Base-by-base conservation (phyloP, 2,113 vertebrate genomes). In the Chionomys nivalis region DNA sequence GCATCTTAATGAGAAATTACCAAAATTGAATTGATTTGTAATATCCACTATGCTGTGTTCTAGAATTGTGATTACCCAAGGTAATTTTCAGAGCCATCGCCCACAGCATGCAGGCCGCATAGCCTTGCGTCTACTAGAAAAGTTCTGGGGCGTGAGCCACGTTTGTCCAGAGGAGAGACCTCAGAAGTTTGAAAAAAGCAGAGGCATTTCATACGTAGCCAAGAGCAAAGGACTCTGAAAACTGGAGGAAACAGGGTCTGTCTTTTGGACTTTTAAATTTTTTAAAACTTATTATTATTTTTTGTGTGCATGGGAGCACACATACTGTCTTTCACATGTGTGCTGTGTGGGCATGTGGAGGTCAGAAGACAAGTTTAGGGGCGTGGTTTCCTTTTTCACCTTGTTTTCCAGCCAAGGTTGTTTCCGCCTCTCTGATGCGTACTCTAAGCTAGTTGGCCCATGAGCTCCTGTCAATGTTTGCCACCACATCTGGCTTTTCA, bases 1-100 rank as follows among this genome's bases (percentile, higher is more conserved):
- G 83, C 31, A 58, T 93, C 61, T 97, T 97, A 97, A 97, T 97
- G 92, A 98, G 92, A 97, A 98, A 97, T 93, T 0, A 92, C 90
- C 49, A 81, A 85, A 95, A 88, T 97, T 95, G 97, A 98, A 96
- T 39, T 93, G 65, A 83, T 96, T 72, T 95, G 94, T 95, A 10
- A 13, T 98, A 96, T 96, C 96, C 96, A 19, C 73, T 95, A 23
- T 89, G 78, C 65, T 95, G 77, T 97, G 58, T 97, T 98, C 68
- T 78, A 96, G 87, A 33, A 89, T 72, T 47, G 44, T 70, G 88
- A 87, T 96, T 96, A 47, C 78, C 47, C 88, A 89, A 97, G 33
- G 4, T 89, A 82, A 47, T 90, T 94, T 92, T 47, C 77, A 91
- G 36, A 90, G 88, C 31, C 55, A 0, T 31, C 93, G 89, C 47